Evolutionary conservation across 1,140 invertebrate genomes (phyloP), one percentile per base, ranked within the genome.

Genomic region (Ylistrum balloti): DNA sequence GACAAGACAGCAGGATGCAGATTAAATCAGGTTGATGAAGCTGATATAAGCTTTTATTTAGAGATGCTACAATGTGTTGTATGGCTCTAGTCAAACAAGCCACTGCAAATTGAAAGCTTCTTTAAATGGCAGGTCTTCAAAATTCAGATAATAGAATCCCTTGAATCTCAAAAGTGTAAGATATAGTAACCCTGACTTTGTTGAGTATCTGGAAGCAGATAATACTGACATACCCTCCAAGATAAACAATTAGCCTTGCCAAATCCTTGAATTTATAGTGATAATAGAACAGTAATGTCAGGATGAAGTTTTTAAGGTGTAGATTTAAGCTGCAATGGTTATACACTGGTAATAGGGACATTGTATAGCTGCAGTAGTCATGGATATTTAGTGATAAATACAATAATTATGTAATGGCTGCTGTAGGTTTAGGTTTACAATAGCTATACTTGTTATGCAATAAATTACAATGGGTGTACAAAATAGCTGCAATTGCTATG

Each of bases 11-110:
- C 56, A 5, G 17, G 22, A 74, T 28, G 45, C 45, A 48, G 22
- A 74, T 74, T 74, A 2, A n/a, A 28, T n/a, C 56, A 74, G 56
- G 56, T 74, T 74, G 56, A 74, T 74, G 56, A 74, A 74, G 56
- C 56, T 74, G 56, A 74, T 74, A 28, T 48, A 48, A 48, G 45
- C 5, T 11, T 74, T 74, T 74, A 74, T 28, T n/a, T 28, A 28
- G 56, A 74, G 56, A 74, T n/a, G 9, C n/a, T n/a, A 74, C 28
- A 22, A 9, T 28, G 9, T 74, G 56, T 7, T 2, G n/a, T 74
- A n/a, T n/a, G 56, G 56, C 56, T n/a, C 56, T n/a, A 74, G 56
- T 74, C 56, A 28, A n/a, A 74, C 28, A 28, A n/a, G 2, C 9
- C 56, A 7, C 56, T 0, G 56, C 22, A 74, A 74, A 74, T 74